Conservation (phyloP, 2,797 vertebrate genomes). For the Emys orbicularis region DNA sequence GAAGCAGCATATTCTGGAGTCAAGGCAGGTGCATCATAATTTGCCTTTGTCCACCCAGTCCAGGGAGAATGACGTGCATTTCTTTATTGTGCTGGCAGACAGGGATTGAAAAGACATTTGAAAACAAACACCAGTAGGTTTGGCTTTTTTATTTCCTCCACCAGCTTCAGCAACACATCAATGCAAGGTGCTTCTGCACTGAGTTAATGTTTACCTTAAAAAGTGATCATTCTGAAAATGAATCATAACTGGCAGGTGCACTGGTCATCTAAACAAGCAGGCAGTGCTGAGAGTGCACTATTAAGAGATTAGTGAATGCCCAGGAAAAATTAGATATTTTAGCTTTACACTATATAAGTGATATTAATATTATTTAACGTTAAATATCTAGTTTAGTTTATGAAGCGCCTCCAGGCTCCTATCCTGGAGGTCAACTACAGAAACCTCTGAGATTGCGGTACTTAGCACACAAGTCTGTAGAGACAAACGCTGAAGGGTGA, state of each 20-base stretch:
- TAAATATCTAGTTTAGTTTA: background rate
- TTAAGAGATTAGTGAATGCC: background rate
- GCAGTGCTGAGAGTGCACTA: background rate
- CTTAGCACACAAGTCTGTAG: background rate
- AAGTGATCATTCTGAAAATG: background rate
- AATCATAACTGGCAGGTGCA: background rate
- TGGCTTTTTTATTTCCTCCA: background rate
- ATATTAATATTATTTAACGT: background rate
- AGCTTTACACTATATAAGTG: background rate
- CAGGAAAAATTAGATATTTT: background rate
- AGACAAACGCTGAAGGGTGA: background rate
- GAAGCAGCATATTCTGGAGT: background rate
- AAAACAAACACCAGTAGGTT: background rate
- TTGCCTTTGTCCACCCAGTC: background rate
- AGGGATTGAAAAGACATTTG: background rate
- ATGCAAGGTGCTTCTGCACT: no score
- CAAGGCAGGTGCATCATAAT: background rate
- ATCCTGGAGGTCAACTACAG: background rate
- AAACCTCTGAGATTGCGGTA: background rate
- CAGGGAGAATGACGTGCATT: background rate
- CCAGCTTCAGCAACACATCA: background rate
- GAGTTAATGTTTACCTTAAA: background rate
- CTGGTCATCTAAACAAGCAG: background rate
- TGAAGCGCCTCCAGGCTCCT: background rate
- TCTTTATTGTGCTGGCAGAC: background rate